Evolutionary conservation across 2,888 invertebrate genomes (phyloP).

Genomic region (Corbicula japonica): DNA sequence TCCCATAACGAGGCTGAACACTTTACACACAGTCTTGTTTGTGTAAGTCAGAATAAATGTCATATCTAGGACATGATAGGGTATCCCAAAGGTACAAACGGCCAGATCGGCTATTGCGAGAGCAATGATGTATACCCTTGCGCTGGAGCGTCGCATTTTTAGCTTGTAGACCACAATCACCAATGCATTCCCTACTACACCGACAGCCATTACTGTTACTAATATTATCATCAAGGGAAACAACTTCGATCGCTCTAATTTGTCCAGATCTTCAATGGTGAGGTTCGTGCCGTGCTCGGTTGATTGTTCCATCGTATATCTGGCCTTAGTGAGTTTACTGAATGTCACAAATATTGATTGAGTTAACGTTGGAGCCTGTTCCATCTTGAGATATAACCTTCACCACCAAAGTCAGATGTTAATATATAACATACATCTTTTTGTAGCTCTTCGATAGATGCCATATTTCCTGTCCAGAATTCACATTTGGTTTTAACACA

Average conservation of each 20-base stretch:
- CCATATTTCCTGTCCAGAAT: no score
- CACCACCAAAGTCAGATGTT: no score
- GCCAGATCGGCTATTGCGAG: slow-evolving; percentile 51
- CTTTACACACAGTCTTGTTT: slow-evolving; percentile 32
- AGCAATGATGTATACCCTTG: slow-evolving; percentile 50
- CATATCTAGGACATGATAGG: slow-evolving; percentile 55
- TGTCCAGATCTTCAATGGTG: slow-evolving; percentile 26
- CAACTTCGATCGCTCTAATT: neutral
- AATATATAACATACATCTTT: no score
- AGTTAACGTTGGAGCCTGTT: no score
- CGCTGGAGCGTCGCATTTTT: slow-evolving; percentile 47
- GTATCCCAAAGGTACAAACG: slow-evolving; percentile 57
- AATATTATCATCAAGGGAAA: slow-evolving; percentile 31
- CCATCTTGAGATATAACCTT: no score
- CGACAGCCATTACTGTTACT: slow-evolving; percentile 37
- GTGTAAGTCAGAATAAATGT: slow-evolving; percentile 34
- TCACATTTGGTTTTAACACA: no score
- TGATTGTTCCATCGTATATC: no score
- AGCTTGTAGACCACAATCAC: slow-evolving; percentile 47
- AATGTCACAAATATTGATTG: no score
- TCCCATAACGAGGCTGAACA: slow-evolving; percentile 44
- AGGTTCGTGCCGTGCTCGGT: no score
- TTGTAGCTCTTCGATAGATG: no score
- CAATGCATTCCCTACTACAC: slow-evolving; percentile 45
- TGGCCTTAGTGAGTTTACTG: no score